Evolutionary conservation across 2,888 invertebrate species (phyloP), one percentile per base, ranked within the genome.

Genomic region (Phyllotreta striolata): DNA sequence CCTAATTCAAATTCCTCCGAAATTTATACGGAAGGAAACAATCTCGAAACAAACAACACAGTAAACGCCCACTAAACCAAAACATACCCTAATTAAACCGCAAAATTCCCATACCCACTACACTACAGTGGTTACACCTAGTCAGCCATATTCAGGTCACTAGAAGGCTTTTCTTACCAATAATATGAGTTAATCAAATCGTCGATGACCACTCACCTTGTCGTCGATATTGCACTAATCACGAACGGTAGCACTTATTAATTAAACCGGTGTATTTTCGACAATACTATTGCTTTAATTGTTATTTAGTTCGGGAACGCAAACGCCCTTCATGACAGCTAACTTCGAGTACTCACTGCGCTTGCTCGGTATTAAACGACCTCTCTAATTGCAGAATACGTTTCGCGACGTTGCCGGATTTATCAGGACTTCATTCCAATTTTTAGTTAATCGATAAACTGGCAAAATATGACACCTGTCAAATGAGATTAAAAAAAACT

Each of bases 311-410:
- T 70, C 72, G 68, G 72, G 66, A 71, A 73, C 70, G 72, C 74
- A 74, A 76, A 77, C 77, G 76, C 77, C 76, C 76, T 76, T 76
- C 77, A 75, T 77, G 75, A 76, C 76, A 72, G 72, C 73, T 69
- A 73, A 68, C 74, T 66, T 64, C 73, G 60, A 69, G 69, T 68
- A 69, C 67, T 66, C 37, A 61, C 13, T 37, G 63, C 69, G 70
- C 73, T 60, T 61, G 70, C 70, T 24, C 24, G 24, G 24, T 24
- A 4, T 24, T 24, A 24, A 24, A 24, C 24, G 24, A 24, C 2
- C 24, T 1, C n/a, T 3, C 24, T 24, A 24, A 24, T 24, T 4
- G 24, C 24, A 24, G 24, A 1, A 24, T 24, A 24, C 24, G 24
- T 24, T 24, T 4, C 24, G 24, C 24, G 24, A 24, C 24, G 24